Evolutionary conservation across 1,140 invertebrate species (phyloP), one percentile per base, ranked within the genome.

Genomic region (Zaprionus ghesquierei): DNA sequence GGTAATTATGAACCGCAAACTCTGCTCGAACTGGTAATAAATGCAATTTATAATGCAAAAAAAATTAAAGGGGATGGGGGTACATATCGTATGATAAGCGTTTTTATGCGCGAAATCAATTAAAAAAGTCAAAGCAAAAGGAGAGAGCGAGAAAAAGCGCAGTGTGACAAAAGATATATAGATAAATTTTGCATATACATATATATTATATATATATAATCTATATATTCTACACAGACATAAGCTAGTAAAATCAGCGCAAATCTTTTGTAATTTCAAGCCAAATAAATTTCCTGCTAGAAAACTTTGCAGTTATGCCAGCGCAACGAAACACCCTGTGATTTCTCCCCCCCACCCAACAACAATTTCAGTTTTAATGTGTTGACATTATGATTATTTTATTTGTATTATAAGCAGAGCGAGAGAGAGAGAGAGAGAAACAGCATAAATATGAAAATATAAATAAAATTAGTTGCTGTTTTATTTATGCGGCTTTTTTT

Each of bases 381-480:
- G 72, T 50, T 69, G 68, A 50, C 62, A 64, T 65, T 64, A 77
- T 69, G 77, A 70, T 85, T 77, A 84, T 85, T 85, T 86, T 79
- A 85, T 85, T 77, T 81, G 69, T 68, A 66, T 33, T 55, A 69
- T 35, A 35, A 31, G 46, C 54, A 35, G 44, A 46, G n/a, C n/a
- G 64, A 25, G 18, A 29, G 35, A 13, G 1, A 60, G 6, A 53
- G 0, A 33, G 4, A 13, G 23, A 31, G 22, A 65, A 33, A 9
- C 22, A 59, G 15, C 38, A 29, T 44, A 53, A 65, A 49, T 35
- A 66, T 44, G 61, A 38, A 69, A 66, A 77, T 73, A 87, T 89
- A 87, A 87, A 87, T 79, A 87, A 87, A 89, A 87, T 87, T 87
- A 87, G 84, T 87, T 89, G 69, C 66, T 79, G 82, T 82, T 87